A percentile compares a stretch with the other conserved stretches of the same genome.
Evolutionary conservation across 2,888 invertebrate genomes (phyloP).

Genomic region (Heliothis peltigera): DNA sequence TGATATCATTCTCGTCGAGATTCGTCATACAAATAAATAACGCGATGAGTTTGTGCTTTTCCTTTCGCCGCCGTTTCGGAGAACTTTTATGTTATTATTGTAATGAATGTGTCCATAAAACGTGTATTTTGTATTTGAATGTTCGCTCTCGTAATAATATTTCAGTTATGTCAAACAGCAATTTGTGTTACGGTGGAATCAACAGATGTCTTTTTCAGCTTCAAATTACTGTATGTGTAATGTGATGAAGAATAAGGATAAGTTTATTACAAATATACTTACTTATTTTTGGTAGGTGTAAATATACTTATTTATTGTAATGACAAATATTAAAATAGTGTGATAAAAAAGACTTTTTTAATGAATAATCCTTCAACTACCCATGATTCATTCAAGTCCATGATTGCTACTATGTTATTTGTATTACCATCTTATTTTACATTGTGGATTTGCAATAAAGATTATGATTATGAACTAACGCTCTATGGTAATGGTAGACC

Average conservation of each 20-base stretch:
- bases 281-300: no score
- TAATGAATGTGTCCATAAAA: constrained; percentile 45
- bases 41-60: constrained; percentile 58
- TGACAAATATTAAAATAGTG: no score
- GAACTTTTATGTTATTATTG: constrained; percentile 43
- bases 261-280: not conserved
- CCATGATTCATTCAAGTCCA: no score
- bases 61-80: constrained; percentile 32
- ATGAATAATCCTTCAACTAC: no score
- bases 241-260: constrained; percentile 6
- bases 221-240: constrained; percentile 7
- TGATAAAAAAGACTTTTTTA: no score
- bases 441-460: no score
- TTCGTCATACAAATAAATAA: constrained; percentile 60
- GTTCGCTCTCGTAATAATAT: constrained; percentile 40
- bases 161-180: constrained; percentile 33
- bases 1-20: constrained; percentile 60
- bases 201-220: constrained; percentile 32
- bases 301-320: no score
- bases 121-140: constrained; percentile 21
- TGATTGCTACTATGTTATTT: no score
- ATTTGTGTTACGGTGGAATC: constrained; percentile 36
- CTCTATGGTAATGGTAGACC: not conserved
- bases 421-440: no score
- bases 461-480: no score